Conservation (phyloP, 1,140 invertebrate genomes). For the Drosophila serrata region DNA sequence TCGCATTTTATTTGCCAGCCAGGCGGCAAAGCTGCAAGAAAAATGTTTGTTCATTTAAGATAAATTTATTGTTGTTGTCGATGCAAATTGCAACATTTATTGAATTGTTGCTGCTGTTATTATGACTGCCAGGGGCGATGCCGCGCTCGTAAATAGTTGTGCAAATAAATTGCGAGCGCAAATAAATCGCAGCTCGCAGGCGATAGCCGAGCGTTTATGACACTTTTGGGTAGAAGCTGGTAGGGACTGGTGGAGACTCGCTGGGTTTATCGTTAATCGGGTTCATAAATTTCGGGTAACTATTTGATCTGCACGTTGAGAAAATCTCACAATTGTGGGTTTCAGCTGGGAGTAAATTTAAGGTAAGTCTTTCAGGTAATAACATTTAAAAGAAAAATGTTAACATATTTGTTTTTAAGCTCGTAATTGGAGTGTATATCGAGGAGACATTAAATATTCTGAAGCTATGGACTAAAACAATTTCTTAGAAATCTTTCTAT, state of each 20-base stretch:
- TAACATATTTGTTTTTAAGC: neutral
- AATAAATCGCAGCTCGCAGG: conserved; percentile 66
- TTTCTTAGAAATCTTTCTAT: too few species aligned
- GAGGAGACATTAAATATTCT: too few species aligned
- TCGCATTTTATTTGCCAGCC: conserved; percentile 69
- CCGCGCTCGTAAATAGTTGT: conserved; percentile 69
- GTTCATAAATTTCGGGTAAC: conserved; percentile 65
- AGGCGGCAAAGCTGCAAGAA: conserved; percentile 71
- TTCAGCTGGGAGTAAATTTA: neutral
- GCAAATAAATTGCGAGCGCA: conserved; percentile 73
- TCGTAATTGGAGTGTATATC: neutral
- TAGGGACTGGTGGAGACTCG: neutral
- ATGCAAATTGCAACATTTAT: conserved; percentile 81
- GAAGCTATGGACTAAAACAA: too few species aligned
- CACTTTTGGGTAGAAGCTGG: conserved; percentile 30
- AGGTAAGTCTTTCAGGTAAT: too few species aligned
- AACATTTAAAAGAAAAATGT: neutral
- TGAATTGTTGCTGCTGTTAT: conserved; percentile 64
- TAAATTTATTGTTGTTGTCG: conserved; percentile 81
- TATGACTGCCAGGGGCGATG: conserved; percentile 44
- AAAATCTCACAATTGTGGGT: neutral
- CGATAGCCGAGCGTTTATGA: conserved; percentile 64
- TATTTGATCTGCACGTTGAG: conserved; percentile 6
- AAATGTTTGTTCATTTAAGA: conserved; percentile 84
- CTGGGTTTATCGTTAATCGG: conserved; percentile 60